phyloP scores from a whole-genome alignment of 2,113 vertebrate species.

The Mesoclemmys tuberculata region DNA sequence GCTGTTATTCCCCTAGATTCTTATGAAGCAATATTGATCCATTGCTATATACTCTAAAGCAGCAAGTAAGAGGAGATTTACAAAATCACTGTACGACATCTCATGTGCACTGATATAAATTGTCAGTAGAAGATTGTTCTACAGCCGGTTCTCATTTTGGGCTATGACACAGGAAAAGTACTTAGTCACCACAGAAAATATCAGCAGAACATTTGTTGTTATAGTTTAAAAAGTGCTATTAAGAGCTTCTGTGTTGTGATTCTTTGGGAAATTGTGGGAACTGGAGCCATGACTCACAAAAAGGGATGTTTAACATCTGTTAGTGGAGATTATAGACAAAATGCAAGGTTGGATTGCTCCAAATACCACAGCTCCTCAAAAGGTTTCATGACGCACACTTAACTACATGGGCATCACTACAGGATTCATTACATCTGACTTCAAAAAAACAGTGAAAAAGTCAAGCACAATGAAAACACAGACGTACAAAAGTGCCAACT shows the following conservation, averaged over 20 bases:
- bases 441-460: conserved; percentile 42
- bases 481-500: neutral
- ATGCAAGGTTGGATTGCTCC: neutral
- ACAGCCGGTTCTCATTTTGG: conserved; percentile 62
- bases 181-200: conserved; percentile 54
- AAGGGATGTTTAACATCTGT: conserved; percentile 51
- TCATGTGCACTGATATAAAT: neutral
- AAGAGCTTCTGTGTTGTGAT: conserved; percentile 50
- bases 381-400: conserved; percentile 8
- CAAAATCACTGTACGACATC: conserved; percentile 29
- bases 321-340: conserved; percentile 24
- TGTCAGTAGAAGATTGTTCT: conserved; percentile 27
- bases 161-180: conserved; percentile 57
- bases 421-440: conserved; percentile 16
- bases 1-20: neutral
- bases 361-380: conserved; percentile 32
- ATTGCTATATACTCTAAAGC: neutral
- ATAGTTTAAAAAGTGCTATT: conserved; percentile 58
- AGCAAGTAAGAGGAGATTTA: conserved; percentile 6
- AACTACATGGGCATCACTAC: neutral
- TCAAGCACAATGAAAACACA: neutral
- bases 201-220: conserved; percentile 58
- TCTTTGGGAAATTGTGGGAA: conserved; percentile 66
- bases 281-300: conserved; percentile 61
- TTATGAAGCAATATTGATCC: neutral